Evolutionary conservation across 2,113 vertebrate species (phyloP).

Genomic region (Mastomys coucha): DNA sequence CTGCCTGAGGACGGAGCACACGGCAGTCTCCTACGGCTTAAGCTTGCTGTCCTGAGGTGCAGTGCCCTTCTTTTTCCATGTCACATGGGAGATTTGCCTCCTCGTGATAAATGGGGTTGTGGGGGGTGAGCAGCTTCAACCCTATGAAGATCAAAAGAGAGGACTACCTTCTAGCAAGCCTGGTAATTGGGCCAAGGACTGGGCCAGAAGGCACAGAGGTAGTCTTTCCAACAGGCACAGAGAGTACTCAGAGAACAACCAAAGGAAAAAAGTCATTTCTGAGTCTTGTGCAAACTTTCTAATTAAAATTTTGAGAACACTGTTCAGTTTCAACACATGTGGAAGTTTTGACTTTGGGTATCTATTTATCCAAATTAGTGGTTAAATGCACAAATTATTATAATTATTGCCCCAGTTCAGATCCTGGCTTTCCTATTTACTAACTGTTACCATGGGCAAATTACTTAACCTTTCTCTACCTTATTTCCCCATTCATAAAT

Average conservation of each 20-base stretch:
- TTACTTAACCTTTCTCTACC: not conserved
- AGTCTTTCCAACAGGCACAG: accelerated
- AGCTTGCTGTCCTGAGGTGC: not conserved
- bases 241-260: not conserved
- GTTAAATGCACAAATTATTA: not conserved
- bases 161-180: not conserved
- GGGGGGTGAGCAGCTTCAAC: not conserved
- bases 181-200: not conserved
- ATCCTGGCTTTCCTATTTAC: not conserved
- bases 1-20: not conserved
- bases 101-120: not conserved
- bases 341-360: not conserved
- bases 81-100: not conserved
- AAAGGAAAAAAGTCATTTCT: not conserved
- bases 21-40: not conserved
- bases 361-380: not conserved
- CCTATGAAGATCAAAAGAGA: slow-evolving; percentile 14
- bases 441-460: not conserved
- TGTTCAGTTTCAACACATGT: not conserved
- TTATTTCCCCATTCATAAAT: not conserved
- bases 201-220: no score
- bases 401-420: not conserved
- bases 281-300: not conserved
- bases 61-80: not conserved
- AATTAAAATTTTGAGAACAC: slow-evolving; percentile 26